Conservation (phyloP, 2,113 vertebrate genomes). For the Urocolius indicus region DNA sequence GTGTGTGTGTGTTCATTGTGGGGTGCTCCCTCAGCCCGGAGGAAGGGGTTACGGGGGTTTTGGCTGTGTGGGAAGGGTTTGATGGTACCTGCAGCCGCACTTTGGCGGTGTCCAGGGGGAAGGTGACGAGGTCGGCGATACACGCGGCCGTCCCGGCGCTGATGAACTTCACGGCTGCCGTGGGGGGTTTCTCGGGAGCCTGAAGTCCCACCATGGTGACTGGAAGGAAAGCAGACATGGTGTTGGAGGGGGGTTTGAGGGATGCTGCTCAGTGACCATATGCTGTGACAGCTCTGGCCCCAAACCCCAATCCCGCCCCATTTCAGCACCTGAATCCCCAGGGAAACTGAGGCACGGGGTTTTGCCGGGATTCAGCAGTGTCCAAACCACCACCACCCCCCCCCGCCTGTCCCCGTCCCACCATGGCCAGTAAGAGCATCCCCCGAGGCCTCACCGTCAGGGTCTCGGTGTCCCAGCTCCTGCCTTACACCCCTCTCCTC, state of each 20-base stretch:
- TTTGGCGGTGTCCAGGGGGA: conserved; percentile 89
- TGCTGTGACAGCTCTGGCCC: rapidly evolving
- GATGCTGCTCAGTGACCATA: not conserved
- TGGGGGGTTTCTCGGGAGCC: conserved; percentile 71
- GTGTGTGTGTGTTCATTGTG: no score
- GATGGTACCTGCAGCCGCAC: conserved; percentile 84
- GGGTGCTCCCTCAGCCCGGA: rapidly evolving
- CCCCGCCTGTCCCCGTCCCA: not conserved
- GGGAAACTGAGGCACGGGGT: not conserved
- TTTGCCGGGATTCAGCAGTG: not conserved
- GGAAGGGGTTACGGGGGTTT: no score
- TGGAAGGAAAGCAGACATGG: not conserved
- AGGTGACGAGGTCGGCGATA: conserved; percentile 87
- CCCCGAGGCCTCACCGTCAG: not conserved
- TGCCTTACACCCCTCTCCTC: not conserved
- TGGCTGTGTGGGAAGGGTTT: not conserved
- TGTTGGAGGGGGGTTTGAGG: not conserved
- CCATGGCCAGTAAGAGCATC: not conserved
- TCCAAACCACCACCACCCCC: no score
- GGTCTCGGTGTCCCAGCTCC: not conserved
- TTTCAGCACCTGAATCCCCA: rapidly evolving
- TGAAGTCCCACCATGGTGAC: conserved; percentile 74
- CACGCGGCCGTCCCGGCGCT: conserved; percentile 85
- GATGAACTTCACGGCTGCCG: conserved; percentile 74
- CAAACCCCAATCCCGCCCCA: not conserved